These are phyloP conservation scores for Antheraea pernyi DNA, from an alignment of 1,140 invertebrate species.

Conservation along the genomic window DNA sequence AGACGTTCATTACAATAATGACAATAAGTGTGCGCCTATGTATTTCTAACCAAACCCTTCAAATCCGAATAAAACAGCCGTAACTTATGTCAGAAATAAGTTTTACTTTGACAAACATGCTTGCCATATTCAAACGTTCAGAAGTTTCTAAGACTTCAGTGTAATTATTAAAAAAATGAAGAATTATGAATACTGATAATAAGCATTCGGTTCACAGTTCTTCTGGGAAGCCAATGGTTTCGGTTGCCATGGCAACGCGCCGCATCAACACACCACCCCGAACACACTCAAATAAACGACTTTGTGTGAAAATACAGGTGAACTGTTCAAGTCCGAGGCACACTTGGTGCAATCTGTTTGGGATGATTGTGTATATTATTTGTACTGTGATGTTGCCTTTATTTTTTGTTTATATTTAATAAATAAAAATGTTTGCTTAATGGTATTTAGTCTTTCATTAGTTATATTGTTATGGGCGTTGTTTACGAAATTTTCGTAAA, in stretches of 20 bases:
- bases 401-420: neutral
- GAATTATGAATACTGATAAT: neutral
- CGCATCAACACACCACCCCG: conserved; percentile 62
- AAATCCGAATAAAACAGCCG: no score
- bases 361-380: neutral
- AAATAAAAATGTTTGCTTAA: no score
- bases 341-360: conserved; percentile 5
- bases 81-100: no score
- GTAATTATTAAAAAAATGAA: neutral
- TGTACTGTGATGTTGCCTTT: neutral
- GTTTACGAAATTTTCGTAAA: no score
- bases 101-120: no score
- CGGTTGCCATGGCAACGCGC: conserved; percentile 61
- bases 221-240: conserved; percentile 49
- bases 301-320: conserved; percentile 67
- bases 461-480: no score
- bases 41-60: no score
- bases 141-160: no score
- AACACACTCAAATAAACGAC: conserved; percentile 25
- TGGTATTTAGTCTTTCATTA: neutral
- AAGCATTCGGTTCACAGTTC: conserved; percentile 20
- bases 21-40: no score
- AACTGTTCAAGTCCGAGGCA: conserved; percentile 30
- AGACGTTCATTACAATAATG: no score
- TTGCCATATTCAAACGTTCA: no score